Evolutionary conservation across 2,888 invertebrate species (phyloP).

Genomic region (Mythimna loreyi): DNA sequence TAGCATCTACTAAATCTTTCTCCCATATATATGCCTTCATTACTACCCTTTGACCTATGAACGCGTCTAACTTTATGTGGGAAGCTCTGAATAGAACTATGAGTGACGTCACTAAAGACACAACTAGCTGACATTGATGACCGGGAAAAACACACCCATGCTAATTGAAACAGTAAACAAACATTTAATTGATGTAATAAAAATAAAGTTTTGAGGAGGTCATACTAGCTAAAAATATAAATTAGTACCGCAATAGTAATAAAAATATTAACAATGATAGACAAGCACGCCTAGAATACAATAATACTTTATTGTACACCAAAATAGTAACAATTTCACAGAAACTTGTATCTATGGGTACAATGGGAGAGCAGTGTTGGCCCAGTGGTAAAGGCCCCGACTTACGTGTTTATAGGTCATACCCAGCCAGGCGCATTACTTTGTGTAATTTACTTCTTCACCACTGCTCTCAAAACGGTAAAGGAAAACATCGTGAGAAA

Average conservation of each 20-base stretch:
- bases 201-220: neutral
- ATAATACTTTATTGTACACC: no score
- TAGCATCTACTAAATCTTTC: neutral
- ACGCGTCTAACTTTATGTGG: neutral
- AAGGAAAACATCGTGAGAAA: no score
- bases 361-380: no score
- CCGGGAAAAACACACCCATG: neutral
- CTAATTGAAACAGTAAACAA: conserved; percentile 24
- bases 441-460: no score
- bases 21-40: neutral
- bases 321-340: no score
- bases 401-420: no score
- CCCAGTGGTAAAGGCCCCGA: no score
- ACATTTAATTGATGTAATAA: conserved; percentile 36
- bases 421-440: no score
- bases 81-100: neutral
- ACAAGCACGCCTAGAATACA: no score
- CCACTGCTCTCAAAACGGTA: no score
- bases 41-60: neutral
- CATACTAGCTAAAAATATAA: neutral
- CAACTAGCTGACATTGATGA: neutral
- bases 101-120: conserved; percentile 20
- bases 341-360: no score
- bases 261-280: neutral
- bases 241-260: neutral